Evolutionary conservation across 1,140 invertebrate genomes (phyloP), one percentile per base, ranked within the genome.

Genomic region (Drosophila pruinosa): DNA sequence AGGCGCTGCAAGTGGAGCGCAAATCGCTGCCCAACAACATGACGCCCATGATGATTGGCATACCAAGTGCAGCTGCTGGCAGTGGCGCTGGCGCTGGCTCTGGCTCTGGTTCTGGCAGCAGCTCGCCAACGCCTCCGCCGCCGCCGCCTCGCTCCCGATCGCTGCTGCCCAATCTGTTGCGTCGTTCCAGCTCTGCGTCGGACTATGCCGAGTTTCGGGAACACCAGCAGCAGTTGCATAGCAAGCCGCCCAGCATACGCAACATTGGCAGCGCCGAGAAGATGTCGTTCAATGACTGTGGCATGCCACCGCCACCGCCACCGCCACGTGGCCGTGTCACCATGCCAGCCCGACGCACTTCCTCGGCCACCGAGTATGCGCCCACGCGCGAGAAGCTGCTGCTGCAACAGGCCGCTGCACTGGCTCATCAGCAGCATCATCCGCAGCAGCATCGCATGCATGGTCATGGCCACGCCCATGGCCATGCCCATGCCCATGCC

Each of bases 111-210:
- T 34, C 57, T 4, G 78, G 76, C 8, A 76, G 82, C 58, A 79
- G 36, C 14, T 90, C 89, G 2, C 90, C 89, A 54, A 92, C 91
- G 0, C 92, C 93, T 7, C 93, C 93, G 5, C 94, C 93, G 50
- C 93, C 94, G 10, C 93, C 93, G 0, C 93, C 93, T 1, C 90
- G 93, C 53, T 92, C 93, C 0, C 92, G 93, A 63, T 92, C 92
- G 3, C 89, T 92, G 59, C 56, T 91, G 65, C 34, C 93, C 92
- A 10, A 81, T 15, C 15, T 90, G 21, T 93, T 94, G 0, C 89
- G 95, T 56, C 92, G 95, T 63, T 94, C 94, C 0, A 95, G 94
- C 5, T 95, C 94, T 0, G 94, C 94, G 7, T 95, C 94, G 1
- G 94, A 95, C 72, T 95, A 95, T 61, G 93, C 93, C 0, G 93